Percentiles rank a stretch among this genome's conserved stretches.
These are phyloP conservation scores for Drosophila melanocephala DNA, from an alignment of 2,888 invertebrate genomes.

Conservation along the genomic window DNA sequence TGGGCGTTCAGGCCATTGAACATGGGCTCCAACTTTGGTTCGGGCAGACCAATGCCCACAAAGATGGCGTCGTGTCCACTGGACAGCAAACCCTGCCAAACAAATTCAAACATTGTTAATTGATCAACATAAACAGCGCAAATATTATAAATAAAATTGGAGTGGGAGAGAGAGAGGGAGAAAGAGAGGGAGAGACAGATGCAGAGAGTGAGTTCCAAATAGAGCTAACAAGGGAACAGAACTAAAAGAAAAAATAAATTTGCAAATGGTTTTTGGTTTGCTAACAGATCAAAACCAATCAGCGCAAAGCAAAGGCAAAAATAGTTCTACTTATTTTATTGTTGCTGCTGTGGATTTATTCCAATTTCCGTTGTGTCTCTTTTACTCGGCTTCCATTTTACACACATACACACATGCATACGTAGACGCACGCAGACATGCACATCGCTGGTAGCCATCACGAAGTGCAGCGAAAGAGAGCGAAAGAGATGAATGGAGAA, in stretches of 20 bases:
- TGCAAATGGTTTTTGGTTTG: not conserved
- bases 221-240: not conserved
- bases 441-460: not conserved
- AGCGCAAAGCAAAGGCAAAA: not conserved
- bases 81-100: constrained; percentile 88
- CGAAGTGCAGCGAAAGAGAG: not conserved
- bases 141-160: not conserved
- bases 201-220: not conserved
- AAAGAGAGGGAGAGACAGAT: not conserved
- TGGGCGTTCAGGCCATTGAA: constrained; percentile 91
- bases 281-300: not conserved
- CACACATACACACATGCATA: not conserved
- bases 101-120: not conserved
- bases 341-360: not conserved
- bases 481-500: not conserved
- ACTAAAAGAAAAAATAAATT: not conserved
- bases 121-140: not conserved
- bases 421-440: not conserved
- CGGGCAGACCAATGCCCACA: constrained; percentile 94
- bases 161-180: not conserved
- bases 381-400: not conserved
- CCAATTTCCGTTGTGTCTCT: not conserved
- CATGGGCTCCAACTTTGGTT: constrained; percentile 92
- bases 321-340: too few species aligned
- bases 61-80: constrained; percentile 92